Base-by-base conservation (phyloP, 2,888 invertebrate species). In the Nomada goodeniana region DNA sequence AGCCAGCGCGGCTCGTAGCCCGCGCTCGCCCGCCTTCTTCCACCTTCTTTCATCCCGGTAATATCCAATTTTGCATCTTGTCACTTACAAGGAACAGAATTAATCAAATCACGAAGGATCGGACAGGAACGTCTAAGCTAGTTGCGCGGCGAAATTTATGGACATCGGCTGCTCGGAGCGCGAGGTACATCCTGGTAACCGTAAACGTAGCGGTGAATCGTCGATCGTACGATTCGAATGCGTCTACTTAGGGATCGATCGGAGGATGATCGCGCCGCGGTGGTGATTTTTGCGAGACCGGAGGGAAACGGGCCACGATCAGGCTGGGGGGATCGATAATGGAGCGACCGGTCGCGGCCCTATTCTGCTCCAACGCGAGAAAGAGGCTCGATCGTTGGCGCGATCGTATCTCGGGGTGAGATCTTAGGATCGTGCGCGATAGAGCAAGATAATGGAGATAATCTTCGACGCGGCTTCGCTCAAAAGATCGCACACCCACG, bases 341-440 rank as follows among this genome's bases (percentile, higher is more conserved):
- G 89, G 88, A 86, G 86, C 88, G 88, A 87, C 86, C 87, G 87
- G 86, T 84, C 89, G 85, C 87, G 76, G 72, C 78, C 75, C 80
- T 76, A 55, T 70, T 80, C 70, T 36, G 71, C 60, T 42, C 81
- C 68, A 75, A 63, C 70, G 79, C 83, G 87, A 79, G 82, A 87
- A 81, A 73, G 67, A 76, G 76, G 71, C 59, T 63, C 68, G 84
- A 85, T 87, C 80, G 84, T 86, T 82, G 63, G 88, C 86, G 88
- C 88, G 91, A 92, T 91, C 91, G 79, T 92, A 92, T 92, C 92
- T 90, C 86, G 86, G 90, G 91, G 90, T 91, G 89, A 91, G 89
- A 92, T 92, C 92, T 90, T 76, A 87, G 91, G 92, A 92, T 92
- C 92, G 91, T 92, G 91, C 92, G 84, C 90, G 92, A 92, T 92